Percentiles rank a stretch among this genome's conserved stretches.
These are phyloP conservation scores for Parotocinclus haroldoi DNA, from an alignment of 2,797 vertebrate genomes.

Conservation along the genomic window DNA sequence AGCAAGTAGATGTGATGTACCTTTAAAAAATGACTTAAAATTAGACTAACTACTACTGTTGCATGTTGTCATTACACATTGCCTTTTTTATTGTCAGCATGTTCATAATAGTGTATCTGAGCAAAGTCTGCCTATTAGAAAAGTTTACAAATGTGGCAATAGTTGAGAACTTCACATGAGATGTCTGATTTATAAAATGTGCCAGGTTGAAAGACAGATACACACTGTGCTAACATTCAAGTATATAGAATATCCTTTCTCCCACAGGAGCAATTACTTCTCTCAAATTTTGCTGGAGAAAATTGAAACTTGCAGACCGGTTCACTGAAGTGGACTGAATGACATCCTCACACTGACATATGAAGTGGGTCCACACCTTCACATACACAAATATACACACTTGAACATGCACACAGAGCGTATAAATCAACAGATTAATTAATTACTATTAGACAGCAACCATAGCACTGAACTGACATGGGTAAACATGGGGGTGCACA, in stretches of 20 bases:
- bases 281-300: slow-evolving; percentile 76
- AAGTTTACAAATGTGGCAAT: no score
- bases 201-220: not conserved
- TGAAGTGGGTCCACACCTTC: no score
- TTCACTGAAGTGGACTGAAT: slow-evolving; percentile 83
- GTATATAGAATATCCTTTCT: slow-evolving; percentile 40
- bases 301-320: slow-evolving; percentile 84
- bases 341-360: slow-evolving; percentile 49
- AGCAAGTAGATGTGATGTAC: not conserved
- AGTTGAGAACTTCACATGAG: no score
- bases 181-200: not conserved
- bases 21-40: no score
- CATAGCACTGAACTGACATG: slow-evolving; percentile 88
- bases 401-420: slow-evolving; percentile 21
- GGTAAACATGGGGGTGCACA: slow-evolving; percentile 88
- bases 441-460: no score
- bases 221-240: slow-evolving; percentile 22
- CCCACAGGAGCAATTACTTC: slow-evolving; percentile 70
- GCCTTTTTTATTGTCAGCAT: no score
- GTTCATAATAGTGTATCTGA: no score
- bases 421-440: slow-evolving; percentile 81
- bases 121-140: no score
- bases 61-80: no score
- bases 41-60: no score
- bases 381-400: slow-evolving; percentile 29